Base-by-base conservation (phyloP, 2,888 invertebrate species). In the Cynaeus angustus region DNA sequence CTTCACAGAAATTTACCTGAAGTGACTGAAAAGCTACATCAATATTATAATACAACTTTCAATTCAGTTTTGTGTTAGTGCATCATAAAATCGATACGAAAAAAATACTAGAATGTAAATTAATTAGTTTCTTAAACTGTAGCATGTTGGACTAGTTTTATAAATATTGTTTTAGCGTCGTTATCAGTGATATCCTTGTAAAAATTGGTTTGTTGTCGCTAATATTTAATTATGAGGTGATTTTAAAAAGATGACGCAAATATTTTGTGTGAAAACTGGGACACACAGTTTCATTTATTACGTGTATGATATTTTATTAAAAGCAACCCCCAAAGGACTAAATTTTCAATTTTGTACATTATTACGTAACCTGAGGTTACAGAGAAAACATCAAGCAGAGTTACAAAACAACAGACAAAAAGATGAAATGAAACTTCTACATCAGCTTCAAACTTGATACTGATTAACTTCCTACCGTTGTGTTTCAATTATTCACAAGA, bases 241-340 rank as follows among this genome's bases (percentile, higher is more conserved):
- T 16, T 14, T 14, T 16, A 5, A 9, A 4, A 16, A 46, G 48
- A 26, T 26, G 16, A 48, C 28, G 48, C 26, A 48, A 48, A 48
- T 26, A 48, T n/a, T 16, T 46, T 2, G 7, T 4, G 26, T 21
- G 10, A 10, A 48, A 21, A 26, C 26, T 26, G 52, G 52, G 33
- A 33, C 52, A 1, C 21, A 3, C 12, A 13, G 52, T 53, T 50
- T 50, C 50, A 50, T 50, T 53, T 50, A 50, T 26, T 26, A 21
- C 30, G n/a, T 13, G 28, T 28, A 28, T 28, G 50, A 50, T 50
- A 50, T 50, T 50, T 50, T 53, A 53, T 53, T 53, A 53, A 53
- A 37, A 28, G 7, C 30, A 14, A 13, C 33, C 12, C 12, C 13
- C 13, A 21, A 6, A 4, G 52, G 52, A 21, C 21, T 1, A 14